Conservation (phyloP, 64 coral and sea anemone species). For the Actinia tenebrosa region DNA sequence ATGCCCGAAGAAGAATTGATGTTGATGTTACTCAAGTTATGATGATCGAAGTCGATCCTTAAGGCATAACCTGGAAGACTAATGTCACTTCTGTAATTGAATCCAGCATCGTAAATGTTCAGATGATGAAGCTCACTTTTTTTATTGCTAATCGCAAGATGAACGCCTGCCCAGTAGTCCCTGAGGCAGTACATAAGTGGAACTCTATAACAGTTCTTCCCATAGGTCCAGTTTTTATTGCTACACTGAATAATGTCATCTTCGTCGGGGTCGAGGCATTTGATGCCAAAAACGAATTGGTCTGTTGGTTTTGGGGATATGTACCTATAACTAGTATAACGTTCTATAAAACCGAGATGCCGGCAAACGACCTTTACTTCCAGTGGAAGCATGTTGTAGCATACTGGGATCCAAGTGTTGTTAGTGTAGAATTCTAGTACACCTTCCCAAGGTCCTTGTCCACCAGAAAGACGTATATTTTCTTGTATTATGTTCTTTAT, state of each 20-base stretch:
- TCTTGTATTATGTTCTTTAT: background rate
- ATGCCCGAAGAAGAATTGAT: constrained; percentile 42
- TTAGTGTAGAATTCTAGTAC: constrained; percentile 40
- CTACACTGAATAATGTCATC: constrained; percentile 61
- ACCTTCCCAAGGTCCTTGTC: constrained; percentile 70
- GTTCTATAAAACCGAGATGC: constrained; percentile 37
- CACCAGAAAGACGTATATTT: constrained; percentile 47
- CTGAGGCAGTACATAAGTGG: constrained; percentile 19
- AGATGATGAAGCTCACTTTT: constrained; percentile 48
- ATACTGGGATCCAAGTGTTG: constrained; percentile 53
- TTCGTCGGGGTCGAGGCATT: constrained; percentile 11
- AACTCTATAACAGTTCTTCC: constrained; percentile 30
- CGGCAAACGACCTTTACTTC: constrained; percentile 53
- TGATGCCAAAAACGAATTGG: constrained; percentile 42
- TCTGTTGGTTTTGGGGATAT: constrained; percentile 10
- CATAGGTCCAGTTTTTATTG: constrained; percentile 23
- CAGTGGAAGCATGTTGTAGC: constrained; percentile 2
- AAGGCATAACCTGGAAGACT: constrained; percentile 48
- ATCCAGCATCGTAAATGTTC: constrained; percentile 55
- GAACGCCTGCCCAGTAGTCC: constrained; percentile 61
- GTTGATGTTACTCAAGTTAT: constrained; percentile 44
- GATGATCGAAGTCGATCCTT: constrained; percentile 51
- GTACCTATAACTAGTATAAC: background rate
- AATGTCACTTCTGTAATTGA: constrained; percentile 56
- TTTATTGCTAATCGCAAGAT: constrained; percentile 39